Percentiles rank a stretch among this genome's conserved stretches.
Conservation (phyloP, 2,888 invertebrate genomes). For the Aphidius colemani region DNA sequence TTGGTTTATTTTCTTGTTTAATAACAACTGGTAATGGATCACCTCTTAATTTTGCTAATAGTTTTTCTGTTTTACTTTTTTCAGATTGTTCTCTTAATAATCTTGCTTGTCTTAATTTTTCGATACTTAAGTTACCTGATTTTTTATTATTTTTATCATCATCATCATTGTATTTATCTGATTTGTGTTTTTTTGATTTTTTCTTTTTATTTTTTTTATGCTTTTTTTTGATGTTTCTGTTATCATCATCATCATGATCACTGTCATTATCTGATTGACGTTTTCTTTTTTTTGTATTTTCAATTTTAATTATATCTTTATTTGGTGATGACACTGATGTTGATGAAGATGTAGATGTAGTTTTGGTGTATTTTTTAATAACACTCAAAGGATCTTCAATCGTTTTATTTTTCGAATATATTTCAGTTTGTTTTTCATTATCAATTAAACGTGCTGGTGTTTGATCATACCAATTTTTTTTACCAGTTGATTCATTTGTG, state of each 20-base stretch:
- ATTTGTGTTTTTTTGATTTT: constrained; percentile 47
- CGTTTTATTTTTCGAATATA: constrained; percentile 70
- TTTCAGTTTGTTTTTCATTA: constrained; percentile 66
- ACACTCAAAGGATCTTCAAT: constrained; percentile 75
- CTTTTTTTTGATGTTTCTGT: constrained; percentile 40
- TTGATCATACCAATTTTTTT: constrained; percentile 88
- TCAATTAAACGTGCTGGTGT: constrained; percentile 65
- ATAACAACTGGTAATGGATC: constrained; percentile 54
- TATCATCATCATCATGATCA: constrained; percentile 32
- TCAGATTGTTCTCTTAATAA: constrained; percentile 82
- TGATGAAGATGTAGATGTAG: constrained; percentile 44
- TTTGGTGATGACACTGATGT: constrained; percentile 20
- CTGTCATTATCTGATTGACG: constrained; percentile 37
- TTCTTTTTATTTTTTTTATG: constrained; percentile 48
- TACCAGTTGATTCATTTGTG: constrained; percentile 82
- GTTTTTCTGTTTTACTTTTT: constrained; percentile 69
- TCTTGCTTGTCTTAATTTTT: constrained; percentile 76
- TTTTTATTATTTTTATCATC: not conserved
- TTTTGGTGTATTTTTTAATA: constrained; percentile 67
- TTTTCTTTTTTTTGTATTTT: constrained; percentile 47
- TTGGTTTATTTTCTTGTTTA: constrained; percentile 46
- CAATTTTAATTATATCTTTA: constrained; percentile 29
- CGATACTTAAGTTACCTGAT: constrained; percentile 60
- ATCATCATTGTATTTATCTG: constrained; percentile 34
- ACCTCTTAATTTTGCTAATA: constrained; percentile 74